Percentiles rank a stretch among this genome's conserved stretches.
phyloP scores from a whole-genome alignment of 1,140 invertebrate species.

The Bombus cullumanus region DNA sequence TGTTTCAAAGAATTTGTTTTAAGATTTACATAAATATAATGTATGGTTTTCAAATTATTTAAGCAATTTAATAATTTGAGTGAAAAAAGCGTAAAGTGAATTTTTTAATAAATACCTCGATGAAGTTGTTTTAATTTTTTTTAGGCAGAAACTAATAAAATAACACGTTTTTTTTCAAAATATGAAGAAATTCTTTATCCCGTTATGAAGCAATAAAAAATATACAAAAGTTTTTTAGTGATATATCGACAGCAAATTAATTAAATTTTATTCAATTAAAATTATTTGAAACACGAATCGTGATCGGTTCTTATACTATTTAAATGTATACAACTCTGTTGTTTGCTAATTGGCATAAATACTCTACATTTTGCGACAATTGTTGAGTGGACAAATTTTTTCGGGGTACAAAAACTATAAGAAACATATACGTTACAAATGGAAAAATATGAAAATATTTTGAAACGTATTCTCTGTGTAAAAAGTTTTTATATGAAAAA shows the following conservation, averaged over 20 bases:
- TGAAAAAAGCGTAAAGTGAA: not conserved
- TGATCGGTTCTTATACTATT: constrained; percentile 79
- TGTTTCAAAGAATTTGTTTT: constrained; percentile 71
- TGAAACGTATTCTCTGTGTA: constrained; percentile 53
- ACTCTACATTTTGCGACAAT: constrained; percentile 80
- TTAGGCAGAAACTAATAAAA: not conserved
- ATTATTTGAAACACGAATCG: constrained; percentile 78
- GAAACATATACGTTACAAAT: constrained; percentile 48
- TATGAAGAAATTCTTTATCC: no score
- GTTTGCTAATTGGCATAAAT: constrained; percentile 82
- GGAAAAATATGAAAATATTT: constrained; percentile 58
- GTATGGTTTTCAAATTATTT: not conserved
- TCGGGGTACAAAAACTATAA: constrained; percentile 53
- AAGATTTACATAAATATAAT: not conserved
- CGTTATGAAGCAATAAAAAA: not conserved
- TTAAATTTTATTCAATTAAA: constrained; percentile 7
- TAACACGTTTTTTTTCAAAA: not conserved
- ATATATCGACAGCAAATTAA: not conserved
- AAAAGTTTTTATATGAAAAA: constrained; percentile 47
- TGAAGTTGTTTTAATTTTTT: not conserved
- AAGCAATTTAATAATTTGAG: not conserved
- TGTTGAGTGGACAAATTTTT: constrained; percentile 74
- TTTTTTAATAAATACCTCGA: not conserved
- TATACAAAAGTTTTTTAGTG: not conserved
- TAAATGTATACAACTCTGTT: constrained; percentile 82